phyloP scores from a whole-genome alignment of 2,113 vertebrate species.

The Monopterus albus region DNA sequence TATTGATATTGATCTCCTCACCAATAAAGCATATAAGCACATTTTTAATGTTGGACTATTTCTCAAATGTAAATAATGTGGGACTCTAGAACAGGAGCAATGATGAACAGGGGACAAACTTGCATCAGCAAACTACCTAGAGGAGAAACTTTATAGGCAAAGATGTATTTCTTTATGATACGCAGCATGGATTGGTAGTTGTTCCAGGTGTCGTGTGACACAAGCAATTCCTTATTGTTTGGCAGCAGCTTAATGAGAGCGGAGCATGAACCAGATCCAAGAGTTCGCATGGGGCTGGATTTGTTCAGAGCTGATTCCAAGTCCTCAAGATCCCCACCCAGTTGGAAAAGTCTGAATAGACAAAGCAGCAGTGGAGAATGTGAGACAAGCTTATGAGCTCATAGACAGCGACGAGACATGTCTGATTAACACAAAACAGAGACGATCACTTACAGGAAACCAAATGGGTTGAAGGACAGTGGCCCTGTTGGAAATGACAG shows the following conservation, averaged over 20 bases:
- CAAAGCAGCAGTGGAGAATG: background rate
- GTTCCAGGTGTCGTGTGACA: conserved; percentile 94
- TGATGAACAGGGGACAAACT: background rate
- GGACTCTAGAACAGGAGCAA: background rate
- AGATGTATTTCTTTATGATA: conserved; percentile 91
- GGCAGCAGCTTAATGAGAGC: conserved; percentile 94
- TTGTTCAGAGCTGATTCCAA: conserved; percentile 91
- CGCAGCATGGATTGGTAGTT: conserved; percentile 93
- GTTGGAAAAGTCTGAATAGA: conserved; percentile 87
- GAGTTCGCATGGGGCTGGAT: conserved; percentile 64
- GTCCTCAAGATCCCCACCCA: conserved; percentile 93
- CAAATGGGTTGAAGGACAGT: conserved; percentile 87
- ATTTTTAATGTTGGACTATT: background rate
- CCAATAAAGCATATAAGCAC: background rate
- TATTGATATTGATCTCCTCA: background rate
- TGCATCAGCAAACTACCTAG: conserved; percentile 70
- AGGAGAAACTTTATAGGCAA: conserved; percentile 83
- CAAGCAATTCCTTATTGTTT: conserved; percentile 86
- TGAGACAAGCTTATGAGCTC: background rate
- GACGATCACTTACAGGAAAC: conserved; percentile 88
- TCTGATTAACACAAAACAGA: background rate
- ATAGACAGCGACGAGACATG: background rate
- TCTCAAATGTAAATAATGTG: background rate
- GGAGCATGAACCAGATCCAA: conserved; percentile 93
- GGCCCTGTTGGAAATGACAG: conserved; percentile 81